These are phyloP conservation scores for Amphiprion ocellaris DNA, from an alignment of 2,113 vertebrate species.

Conservation along the genomic window DNA sequence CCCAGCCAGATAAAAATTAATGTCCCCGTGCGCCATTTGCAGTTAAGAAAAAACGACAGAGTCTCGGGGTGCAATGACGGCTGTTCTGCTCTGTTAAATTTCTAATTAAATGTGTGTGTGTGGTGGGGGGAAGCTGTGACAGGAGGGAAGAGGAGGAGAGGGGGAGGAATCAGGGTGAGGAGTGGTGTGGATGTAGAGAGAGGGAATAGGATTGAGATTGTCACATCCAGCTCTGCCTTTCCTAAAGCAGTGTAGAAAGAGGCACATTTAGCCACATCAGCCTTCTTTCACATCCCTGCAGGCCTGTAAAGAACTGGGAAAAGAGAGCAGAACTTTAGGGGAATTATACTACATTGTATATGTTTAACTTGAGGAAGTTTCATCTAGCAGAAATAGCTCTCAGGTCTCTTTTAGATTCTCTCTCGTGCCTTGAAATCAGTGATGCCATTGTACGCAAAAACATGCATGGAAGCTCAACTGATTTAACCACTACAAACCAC, in stretches of 20 bases:
- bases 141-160: slow-evolving; percentile 10
- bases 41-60: slow-evolving; percentile 86
- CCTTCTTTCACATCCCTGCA: background rate
- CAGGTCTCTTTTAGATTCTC: background rate
- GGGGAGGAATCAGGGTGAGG: background rate
- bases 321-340: background rate
- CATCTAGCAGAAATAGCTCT: too few species aligned
- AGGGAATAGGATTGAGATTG: slow-evolving; percentile 3
- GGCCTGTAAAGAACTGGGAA: background rate
- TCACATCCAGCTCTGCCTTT: slow-evolving; percentile 14
- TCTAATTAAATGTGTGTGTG: slow-evolving; percentile 83
- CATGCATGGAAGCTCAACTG: background rate
- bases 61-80: slow-evolving; percentile 80
- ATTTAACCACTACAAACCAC: background rate
- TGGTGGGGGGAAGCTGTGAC: slow-evolving; percentile 16
- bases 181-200: slow-evolving; percentile 12
- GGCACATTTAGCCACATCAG: slow-evolving; percentile 12
- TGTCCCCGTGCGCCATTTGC: slow-evolving; percentile 85
- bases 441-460: background rate
- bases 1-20: slow-evolving; percentile 86
- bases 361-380: too few species aligned
- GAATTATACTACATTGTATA: too few species aligned
- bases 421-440: slow-evolving; percentile 15
- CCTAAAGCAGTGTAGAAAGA: background rate
- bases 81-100: slow-evolving; percentile 87